Conservation (phyloP, 2,113 vertebrate genomes). For the Sceloporus tristichus region DNA sequence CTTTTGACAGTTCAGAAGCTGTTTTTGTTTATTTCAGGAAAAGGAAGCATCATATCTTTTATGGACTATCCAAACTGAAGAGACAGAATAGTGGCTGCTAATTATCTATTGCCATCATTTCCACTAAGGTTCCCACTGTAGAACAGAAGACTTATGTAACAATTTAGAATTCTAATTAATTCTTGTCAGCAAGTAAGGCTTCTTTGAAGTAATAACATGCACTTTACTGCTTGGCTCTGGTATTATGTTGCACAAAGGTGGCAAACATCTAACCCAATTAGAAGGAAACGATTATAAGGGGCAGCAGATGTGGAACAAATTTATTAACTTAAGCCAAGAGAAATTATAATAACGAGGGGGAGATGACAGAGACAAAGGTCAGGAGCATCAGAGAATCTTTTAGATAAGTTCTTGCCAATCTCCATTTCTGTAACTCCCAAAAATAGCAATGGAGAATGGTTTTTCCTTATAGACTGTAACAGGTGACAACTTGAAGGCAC, state of each 20-base stretch:
- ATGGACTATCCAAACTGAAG: constrained; percentile 48
- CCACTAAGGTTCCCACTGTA: constrained; percentile 35
- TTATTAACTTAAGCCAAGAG: constrained; percentile 24
- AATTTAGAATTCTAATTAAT: constrained; percentile 62
- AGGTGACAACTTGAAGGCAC: not conserved
- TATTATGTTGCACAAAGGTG: constrained; percentile 19
- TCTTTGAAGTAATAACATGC: constrained; percentile 45
- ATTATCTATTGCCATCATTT: constrained; percentile 52
- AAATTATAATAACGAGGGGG: constrained; percentile 21
- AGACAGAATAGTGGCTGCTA: constrained; percentile 50
- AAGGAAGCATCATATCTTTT: constrained; percentile 64
- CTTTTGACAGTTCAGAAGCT: constrained; percentile 66
- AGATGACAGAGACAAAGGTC: not conserved
- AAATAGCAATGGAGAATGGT: not conserved
- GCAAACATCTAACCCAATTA: constrained; percentile 31
- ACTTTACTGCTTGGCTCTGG: constrained; percentile 30
- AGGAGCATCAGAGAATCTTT: not conserved
- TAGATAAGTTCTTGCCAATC: not conserved
- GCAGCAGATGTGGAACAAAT: constrained; percentile 21
- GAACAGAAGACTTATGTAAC: constrained; percentile 40
- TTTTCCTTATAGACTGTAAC: not conserved
- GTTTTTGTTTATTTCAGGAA: constrained; percentile 70
- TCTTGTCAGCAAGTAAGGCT: constrained; percentile 47
- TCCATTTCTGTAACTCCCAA: not conserved
- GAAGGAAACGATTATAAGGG: constrained; percentile 26